A percentile compares a stretch with the other conserved stretches of the same genome.
phyloP scores from a whole-genome alignment of 1,140 invertebrate genomes.

The Neelides sp. region DNA sequence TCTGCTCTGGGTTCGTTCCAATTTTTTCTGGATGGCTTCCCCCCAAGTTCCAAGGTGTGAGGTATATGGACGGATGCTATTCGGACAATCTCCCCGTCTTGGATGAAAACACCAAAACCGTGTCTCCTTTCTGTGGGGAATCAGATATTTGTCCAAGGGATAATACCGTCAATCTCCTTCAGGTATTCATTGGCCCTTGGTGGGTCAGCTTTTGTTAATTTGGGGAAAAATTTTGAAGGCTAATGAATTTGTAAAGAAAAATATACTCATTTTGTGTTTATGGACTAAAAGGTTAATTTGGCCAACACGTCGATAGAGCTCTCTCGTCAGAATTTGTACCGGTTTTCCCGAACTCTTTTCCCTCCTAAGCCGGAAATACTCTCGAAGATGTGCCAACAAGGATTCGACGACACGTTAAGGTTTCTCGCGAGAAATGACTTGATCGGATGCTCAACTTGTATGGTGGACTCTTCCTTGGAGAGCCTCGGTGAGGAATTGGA shows the following conservation, averaged over 20 bases:
- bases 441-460: slow-evolving; percentile 69
- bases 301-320: slow-evolving; percentile 91
- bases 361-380: slow-evolving; percentile 80
- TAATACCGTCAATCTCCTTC: slow-evolving; percentile 30
- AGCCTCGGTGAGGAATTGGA: slow-evolving; percentile 56
- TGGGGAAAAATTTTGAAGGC: background rate
- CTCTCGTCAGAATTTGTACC: slow-evolving; percentile 79
- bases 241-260: background rate
- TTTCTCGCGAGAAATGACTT: slow-evolving; percentile 85
- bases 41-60: slow-evolving; percentile 43
- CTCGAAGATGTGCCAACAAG: slow-evolving; percentile 92
- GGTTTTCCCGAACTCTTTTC: slow-evolving; percentile 80
- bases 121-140: slow-evolving; percentile 52
- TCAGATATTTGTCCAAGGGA: slow-evolving; percentile 52
- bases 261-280: slow-evolving; percentile 6
- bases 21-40: slow-evolving; percentile 48
- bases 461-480: slow-evolving; percentile 68
- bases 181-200: slow-evolving; percentile 21
- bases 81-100: slow-evolving; percentile 49
- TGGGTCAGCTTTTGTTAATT: background rate
- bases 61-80: slow-evolving; percentile 52
- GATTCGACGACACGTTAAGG: slow-evolving; percentile 87
- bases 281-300: slow-evolving; percentile 63
- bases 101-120: slow-evolving; percentile 49
- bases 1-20: slow-evolving; percentile 52